Percentiles rank a stretch among this genome's conserved stretches.
phyloP scores from a whole-genome alignment of 2,113 vertebrate genomes.

The Oxygymnocypris stewartii region DNA sequence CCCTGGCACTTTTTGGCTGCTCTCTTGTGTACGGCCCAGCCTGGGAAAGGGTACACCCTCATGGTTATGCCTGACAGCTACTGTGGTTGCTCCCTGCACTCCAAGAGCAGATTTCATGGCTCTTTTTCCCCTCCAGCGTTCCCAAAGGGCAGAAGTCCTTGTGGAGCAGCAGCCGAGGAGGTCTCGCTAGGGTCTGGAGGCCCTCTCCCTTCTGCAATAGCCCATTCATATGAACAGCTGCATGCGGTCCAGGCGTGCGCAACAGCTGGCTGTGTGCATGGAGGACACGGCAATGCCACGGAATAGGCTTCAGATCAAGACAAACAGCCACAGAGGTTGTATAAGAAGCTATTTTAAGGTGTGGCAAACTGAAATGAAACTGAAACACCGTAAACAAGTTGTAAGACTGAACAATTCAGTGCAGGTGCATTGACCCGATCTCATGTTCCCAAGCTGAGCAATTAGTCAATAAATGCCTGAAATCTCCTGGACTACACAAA shows the following conservation, averaged over 20 bases:
- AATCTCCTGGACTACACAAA: conserved; percentile 18
- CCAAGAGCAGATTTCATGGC: neutral
- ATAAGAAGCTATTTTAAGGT: neutral
- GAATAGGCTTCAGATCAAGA: neutral
- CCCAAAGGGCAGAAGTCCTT: neutral
- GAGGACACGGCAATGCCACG: conserved; percentile 61
- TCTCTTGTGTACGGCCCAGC: neutral
- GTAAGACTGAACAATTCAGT: neutral
- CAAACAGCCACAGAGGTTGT: neutral
- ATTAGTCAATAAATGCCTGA: neutral
- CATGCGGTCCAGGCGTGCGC: conserved; percentile 43
- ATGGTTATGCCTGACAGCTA: neutral
- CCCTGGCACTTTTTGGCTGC: neutral
- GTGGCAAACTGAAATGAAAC: conserved; percentile 17
- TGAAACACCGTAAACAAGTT: neutral
- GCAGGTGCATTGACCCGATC: neutral
- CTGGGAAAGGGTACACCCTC: conserved; percentile 29
- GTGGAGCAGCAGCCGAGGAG: neutral
- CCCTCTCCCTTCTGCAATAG: neutral
- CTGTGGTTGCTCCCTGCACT: neutral
- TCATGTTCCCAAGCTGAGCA: neutral
- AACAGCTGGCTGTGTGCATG: conserved; percentile 59
- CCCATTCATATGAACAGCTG: conserved; percentile 40
- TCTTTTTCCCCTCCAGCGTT: neutral
- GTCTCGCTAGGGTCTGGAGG: neutral